Conservation (phyloP, 2,888 invertebrate species). For the Shargacucullia verbasci region DNA sequence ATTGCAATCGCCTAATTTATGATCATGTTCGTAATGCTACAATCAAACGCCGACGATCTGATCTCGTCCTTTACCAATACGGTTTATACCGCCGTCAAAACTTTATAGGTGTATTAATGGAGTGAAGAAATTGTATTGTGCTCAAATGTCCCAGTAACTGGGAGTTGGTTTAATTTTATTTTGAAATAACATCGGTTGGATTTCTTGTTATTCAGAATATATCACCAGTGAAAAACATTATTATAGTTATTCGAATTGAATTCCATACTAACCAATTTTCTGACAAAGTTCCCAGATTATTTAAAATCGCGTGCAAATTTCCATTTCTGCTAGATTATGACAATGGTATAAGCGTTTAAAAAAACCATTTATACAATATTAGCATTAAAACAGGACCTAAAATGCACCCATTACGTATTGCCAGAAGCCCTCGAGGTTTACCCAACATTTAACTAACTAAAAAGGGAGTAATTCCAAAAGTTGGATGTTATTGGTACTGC, state of each 20-base stretch:
- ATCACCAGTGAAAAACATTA: constrained; percentile 24
- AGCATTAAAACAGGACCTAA: constrained; percentile 34
- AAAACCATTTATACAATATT: constrained; percentile 28
- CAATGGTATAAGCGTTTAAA: constrained; percentile 20
- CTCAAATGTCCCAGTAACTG: constrained; percentile 33
- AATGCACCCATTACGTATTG: constrained; percentile 24
- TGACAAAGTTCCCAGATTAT: constrained; percentile 16
- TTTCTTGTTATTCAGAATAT: constrained; percentile 25
- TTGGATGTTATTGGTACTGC: constrained; percentile 36
- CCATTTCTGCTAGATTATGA: constrained; percentile 16
- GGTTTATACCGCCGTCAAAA: constrained; percentile 45
- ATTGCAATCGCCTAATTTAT: constrained; percentile 80
- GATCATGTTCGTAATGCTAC: constrained; percentile 65
- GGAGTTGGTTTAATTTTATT: constrained; percentile 33
- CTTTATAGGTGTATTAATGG: constrained; percentile 43
- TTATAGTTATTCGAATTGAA: constrained; percentile 28
- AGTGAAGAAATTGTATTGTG: constrained; percentile 40
- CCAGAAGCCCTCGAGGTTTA: constrained; percentile 23
- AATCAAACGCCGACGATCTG: constrained; percentile 62
- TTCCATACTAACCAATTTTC: background rate
- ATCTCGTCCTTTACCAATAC: constrained; percentile 48
- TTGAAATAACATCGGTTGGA: constrained; percentile 25
- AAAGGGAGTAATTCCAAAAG: constrained; percentile 34
- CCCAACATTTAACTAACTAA: constrained; percentile 21
- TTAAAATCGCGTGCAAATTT: constrained; percentile 24